Conservation (phyloP, 2,113 vertebrate species). For the Todiramphus saurophagus region DNA sequence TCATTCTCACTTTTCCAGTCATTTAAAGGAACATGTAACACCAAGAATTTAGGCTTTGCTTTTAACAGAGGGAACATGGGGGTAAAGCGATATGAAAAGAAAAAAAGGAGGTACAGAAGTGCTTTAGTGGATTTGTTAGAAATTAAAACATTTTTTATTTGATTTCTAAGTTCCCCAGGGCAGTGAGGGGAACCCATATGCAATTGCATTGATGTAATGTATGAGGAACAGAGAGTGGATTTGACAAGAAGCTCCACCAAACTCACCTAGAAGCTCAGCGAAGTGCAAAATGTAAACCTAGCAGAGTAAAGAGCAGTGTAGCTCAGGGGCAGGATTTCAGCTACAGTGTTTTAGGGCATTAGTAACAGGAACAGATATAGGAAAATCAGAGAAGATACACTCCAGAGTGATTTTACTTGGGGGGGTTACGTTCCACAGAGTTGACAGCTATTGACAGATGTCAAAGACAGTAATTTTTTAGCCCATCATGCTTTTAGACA, state of each 20-base stretch:
- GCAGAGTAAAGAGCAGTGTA: not conserved
- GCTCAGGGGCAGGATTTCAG: not conserved
- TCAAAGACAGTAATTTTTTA: not conserved
- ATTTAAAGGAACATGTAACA: not conserved
- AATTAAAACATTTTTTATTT: conserved; percentile 32
- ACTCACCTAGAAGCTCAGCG: conserved; percentile 1
- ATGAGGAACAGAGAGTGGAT: not conserved
- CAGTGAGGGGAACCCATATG: not conserved
- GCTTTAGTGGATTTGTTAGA: not conserved
- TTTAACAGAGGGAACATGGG: not conserved
- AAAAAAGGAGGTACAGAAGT: not conserved
- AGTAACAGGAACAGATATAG: not conserved
- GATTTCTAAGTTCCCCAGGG: not conserved
- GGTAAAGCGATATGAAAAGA: not conserved
- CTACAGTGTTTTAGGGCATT: not conserved
- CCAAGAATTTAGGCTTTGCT: not conserved
- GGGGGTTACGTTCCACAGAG: not conserved
- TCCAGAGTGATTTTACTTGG: not conserved
- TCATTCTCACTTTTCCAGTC: conserved; percentile 5
- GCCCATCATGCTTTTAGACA: not conserved
- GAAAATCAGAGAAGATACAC: not conserved
- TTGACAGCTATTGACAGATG: not conserved
- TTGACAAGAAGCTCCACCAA: conserved; percentile 25
- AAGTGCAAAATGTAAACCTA: conserved; percentile 20
- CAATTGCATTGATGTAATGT: not conserved